Evolutionary conservation across 2,888 invertebrate species (phyloP), one percentile per base, ranked within the genome.

Genomic region (Priocnemis perturbator): DNA sequence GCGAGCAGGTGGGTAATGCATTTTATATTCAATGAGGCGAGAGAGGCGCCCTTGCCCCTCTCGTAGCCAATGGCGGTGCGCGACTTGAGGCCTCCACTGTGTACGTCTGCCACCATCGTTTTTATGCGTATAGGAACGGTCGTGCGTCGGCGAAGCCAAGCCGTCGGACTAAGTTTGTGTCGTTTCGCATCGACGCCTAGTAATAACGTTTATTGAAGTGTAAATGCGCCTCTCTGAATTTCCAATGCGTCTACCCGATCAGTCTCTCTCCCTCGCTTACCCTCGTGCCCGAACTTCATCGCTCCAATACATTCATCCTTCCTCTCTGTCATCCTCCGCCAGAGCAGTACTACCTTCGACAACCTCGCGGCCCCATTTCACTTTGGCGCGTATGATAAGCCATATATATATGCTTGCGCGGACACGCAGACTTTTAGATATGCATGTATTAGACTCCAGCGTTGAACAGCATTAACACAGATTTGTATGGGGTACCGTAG

Each of bases 201-300:
- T 80, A 80, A 81, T 84, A 82, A 81, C 81, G 83, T 84, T 85
- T 83, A 83, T 84, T 81, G 78, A 83, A 74, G 82, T 82, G 82
- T 77, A 82, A 84, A 83, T 82, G 81, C 78, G 74, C 73, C 76
- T 74, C 71, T 70, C 71, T 64, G 74, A 81, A 81, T 81, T 81
- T 79, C 68, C 77, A 78, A 81, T 81, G 76, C 73, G 71, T 75
- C 69, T 71, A 47, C 19, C 48, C 19, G 58, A 62, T 67, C 60
- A 30, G 64, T 19, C 52, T 61, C 30, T 60, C 26, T 19, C 52
- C 59, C 30, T 60, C 26, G 55, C 60, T 19, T 47, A 44, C 21
- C 17, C 60, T 47, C 47, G 3, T 20, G 30, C 21, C 44, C 11
- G 17, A 30, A 26, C 30, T 17, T 57, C 11, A 3, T 57, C 37